phyloP scores from a whole-genome alignment of 2,113 vertebrate species.

The Nesospiza acunhae region DNA sequence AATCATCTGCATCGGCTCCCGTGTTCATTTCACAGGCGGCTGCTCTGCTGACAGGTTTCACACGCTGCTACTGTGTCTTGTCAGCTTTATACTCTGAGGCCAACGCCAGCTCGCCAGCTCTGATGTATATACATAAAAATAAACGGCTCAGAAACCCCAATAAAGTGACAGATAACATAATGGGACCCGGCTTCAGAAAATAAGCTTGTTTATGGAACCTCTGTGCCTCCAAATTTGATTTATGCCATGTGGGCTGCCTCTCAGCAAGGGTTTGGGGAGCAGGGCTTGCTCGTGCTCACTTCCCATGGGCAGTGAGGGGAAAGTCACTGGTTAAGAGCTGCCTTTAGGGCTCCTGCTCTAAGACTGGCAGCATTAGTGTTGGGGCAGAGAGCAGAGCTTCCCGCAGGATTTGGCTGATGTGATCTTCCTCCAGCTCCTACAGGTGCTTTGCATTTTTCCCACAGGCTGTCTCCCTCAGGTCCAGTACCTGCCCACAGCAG shows the following conservation, averaged over 20 bases:
- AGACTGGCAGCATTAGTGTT: background rate
- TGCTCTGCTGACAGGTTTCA: constrained; percentile 76
- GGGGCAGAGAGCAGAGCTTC: background rate
- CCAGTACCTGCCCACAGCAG: background rate
- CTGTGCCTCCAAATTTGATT: constrained; percentile 28
- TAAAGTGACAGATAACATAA: constrained; percentile 65
- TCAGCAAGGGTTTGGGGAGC: background rate
- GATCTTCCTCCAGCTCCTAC: background rate
- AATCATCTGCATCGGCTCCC: background rate
- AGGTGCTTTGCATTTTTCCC: background rate
- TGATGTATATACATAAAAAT: constrained; percentile 71
- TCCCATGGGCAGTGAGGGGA: accelerated
- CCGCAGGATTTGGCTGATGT: accelerated
- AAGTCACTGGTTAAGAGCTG: background rate
- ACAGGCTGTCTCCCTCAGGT: background rate
- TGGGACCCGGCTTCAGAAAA: constrained; percentile 49
- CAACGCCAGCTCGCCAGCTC: constrained; percentile 44
- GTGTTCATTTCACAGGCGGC: constrained; percentile 81
- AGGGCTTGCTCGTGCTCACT: accelerated
- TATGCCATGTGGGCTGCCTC: background rate
- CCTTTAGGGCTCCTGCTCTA: background rate
- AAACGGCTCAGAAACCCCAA: constrained; percentile 71
- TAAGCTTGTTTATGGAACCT: constrained; percentile 62
- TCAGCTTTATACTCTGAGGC: constrained; percentile 74
- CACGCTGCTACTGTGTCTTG: constrained; percentile 67